A percentile compares a stretch with the other conserved stretches of the same genome.
These are phyloP conservation scores for Zaprionus kolodkinae DNA, from an alignment of 1,140 invertebrate genomes.

Conservation along the genomic window DNA sequence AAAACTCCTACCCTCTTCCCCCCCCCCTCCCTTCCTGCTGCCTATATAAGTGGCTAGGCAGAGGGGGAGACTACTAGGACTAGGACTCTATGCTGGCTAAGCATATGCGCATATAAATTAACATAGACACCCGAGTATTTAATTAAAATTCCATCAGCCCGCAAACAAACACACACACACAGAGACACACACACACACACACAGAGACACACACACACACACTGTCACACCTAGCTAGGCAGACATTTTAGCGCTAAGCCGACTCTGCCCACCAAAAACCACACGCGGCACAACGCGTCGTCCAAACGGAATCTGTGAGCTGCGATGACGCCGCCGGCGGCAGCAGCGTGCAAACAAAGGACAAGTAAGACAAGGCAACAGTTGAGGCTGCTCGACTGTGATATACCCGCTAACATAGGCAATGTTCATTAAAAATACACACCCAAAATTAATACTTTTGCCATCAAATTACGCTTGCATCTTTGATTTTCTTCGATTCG, in stretches of 20 bases:
- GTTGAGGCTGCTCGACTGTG: too few species aligned
- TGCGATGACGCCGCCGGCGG: slow-evolving; percentile 44
- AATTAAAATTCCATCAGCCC: slow-evolving; percentile 81
- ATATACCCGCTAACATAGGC: too few species aligned
- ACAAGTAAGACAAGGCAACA: not conserved
- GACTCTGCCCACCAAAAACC: slow-evolving; percentile 72
- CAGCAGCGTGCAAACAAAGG: slow-evolving; percentile 64
- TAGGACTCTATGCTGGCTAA: slow-evolving; percentile 50
- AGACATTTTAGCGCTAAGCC: slow-evolving; percentile 73
- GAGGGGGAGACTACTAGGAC: too few species aligned
- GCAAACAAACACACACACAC: slow-evolving; percentile 40
- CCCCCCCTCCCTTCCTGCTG: not conserved
- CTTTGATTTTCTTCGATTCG: too few species aligned
- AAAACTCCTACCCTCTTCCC: too few species aligned
- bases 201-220: slow-evolving; percentile 20
- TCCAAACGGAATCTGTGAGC: slow-evolving; percentile 61
- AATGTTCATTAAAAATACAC: too few species aligned
- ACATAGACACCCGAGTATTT: slow-evolving; percentile 82
- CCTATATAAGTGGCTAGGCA: slow-evolving; percentile 11
- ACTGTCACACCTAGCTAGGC: slow-evolving; percentile 33
- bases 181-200: not conserved
- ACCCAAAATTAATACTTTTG: too few species aligned
- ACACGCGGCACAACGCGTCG: slow-evolving; percentile 40
- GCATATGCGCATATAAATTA: slow-evolving; percentile 83
- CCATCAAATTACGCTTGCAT: too few species aligned